Percentiles rank a stretch among this genome's conserved stretches.
These are phyloP conservation scores for Melieria picta DNA, from an alignment of 2,888 invertebrate species.

Conservation along the genomic window DNA sequence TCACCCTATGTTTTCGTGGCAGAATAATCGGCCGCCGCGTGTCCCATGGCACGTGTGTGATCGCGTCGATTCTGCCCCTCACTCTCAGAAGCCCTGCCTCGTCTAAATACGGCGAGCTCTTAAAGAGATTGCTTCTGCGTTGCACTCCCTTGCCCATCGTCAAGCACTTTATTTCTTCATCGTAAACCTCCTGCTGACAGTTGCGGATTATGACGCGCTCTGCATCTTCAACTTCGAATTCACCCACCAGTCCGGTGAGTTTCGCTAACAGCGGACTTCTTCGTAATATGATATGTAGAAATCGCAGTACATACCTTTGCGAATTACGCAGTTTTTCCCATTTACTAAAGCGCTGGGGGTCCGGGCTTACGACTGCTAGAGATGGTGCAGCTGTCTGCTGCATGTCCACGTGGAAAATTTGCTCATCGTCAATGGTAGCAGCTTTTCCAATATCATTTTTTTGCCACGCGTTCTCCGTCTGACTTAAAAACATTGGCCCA, in stretches of 20 bases:
- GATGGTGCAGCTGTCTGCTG: no score
- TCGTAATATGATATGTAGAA: slow-evolving; percentile 2
- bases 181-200: background rate
- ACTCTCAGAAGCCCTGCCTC: background rate
- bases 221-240: background rate
- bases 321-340: background rate
- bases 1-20: background rate
- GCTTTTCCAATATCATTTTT: background rate
- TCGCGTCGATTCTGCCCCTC: background rate
- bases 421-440: no score
- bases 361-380: background rate
- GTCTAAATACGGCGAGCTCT: background rate
- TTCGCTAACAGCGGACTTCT: no score
- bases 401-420: no score
- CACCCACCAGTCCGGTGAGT: no score
- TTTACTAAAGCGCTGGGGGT: slow-evolving; percentile 4
- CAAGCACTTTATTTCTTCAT: background rate
- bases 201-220: background rate
- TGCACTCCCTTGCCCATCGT: background rate
- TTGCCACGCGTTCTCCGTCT: background rate
- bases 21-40: background rate
- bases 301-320: background rate
- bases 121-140: background rate
- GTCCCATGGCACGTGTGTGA: no score
- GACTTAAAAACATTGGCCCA: background rate